These are phyloP conservation scores for Apotomis turbidana DNA, from an alignment of 2,888 invertebrate genomes.

Conservation along the genomic window DNA sequence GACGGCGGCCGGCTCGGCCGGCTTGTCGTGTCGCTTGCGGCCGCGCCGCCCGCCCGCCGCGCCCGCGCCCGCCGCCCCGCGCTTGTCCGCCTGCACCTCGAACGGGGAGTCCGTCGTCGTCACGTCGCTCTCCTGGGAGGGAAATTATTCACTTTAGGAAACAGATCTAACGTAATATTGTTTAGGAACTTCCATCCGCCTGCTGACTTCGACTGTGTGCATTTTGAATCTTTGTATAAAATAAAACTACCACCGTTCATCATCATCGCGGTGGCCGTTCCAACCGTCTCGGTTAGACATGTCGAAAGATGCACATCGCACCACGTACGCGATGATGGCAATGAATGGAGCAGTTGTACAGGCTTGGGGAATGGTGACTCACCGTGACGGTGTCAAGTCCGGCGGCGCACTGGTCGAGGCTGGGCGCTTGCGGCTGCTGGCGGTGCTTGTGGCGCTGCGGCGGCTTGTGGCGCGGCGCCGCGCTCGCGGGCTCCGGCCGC, in stretches of 20 bases:
- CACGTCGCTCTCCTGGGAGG: slow-evolving; percentile 73
- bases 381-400: slow-evolving; percentile 40
- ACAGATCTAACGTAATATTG: too few relatives aligned
- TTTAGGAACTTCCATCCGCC: too few relatives aligned
- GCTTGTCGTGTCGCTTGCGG: slow-evolving; percentile 70
- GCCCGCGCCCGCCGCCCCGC: slow-evolving; percentile 80
- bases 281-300: too few relatives aligned
- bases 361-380: background rate
- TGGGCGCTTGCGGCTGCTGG: slow-evolving; percentile 52
- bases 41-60: slow-evolving; percentile 74
- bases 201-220: too few relatives aligned
- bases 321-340: too few relatives aligned
- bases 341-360: too few relatives aligned
- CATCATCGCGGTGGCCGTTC: too few relatives aligned
- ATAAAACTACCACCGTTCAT: too few relatives aligned
- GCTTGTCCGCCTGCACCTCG: slow-evolving; percentile 84
- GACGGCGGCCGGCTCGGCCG: slow-evolving; percentile 51
- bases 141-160: background rate
- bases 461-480: slow-evolving; percentile 84
- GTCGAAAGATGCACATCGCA: too few relatives aligned
- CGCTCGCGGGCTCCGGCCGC: slow-evolving; percentile 63
- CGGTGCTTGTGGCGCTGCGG: slow-evolving; percentile 63
- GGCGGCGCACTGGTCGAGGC: slow-evolving; percentile 47
- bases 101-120: slow-evolving; percentile 82
- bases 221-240: too few relatives aligned